Evolutionary conservation across 1,140 invertebrate species (phyloP), one percentile per base, ranked within the genome.

Genomic region (Pogonus chalceus): DNA sequence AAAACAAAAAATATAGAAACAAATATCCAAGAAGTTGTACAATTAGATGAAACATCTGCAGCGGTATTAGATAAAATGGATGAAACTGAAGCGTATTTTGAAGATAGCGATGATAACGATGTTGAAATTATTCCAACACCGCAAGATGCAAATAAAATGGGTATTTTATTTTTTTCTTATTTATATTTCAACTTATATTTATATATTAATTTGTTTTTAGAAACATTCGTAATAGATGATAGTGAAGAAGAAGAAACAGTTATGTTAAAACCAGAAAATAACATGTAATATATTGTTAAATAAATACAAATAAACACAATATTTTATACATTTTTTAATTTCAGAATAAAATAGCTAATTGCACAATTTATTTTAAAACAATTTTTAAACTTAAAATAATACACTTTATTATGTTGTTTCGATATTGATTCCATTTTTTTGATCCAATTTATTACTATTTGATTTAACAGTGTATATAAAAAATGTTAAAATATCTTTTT

Each of bases 391-490:
- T 52, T 61, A 50, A 57, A 57, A 21, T 50, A 21, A 48, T 51
- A 46, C 47, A 31, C 26, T 60, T 54, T 54, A 65, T 71, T 75
- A 79, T 62, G 75, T 76, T 4, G 75, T 60, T 57, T 84, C 82
- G 57, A 74, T 80, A 63, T 76, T 83, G 47, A 84, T 76, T 56
- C 86, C 86, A 75, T 88, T 90, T 66, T 90, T 91, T 69, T 91
- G 88, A 72, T 94, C 91, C 59, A 93, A 72, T 71, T 93, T 94
- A 67, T 92, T 94, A 49, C 86, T 85, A 73, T 94, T 92, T 53
- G 88, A 91, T 77, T 96, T 97, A 0, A 96, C 89, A 71, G 90
- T 95, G 66, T 96, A 96, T 60, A 97, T 92, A 68, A 97, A 98
- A 65, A 88, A 93, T n/a, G 92, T 92, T 14, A 96, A 73, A 21